A percentile compares a stretch with the other conserved stretches of the same genome.
phyloP scores from a whole-genome alignment of 2,888 invertebrate genomes.

The Apamea crenata region DNA sequence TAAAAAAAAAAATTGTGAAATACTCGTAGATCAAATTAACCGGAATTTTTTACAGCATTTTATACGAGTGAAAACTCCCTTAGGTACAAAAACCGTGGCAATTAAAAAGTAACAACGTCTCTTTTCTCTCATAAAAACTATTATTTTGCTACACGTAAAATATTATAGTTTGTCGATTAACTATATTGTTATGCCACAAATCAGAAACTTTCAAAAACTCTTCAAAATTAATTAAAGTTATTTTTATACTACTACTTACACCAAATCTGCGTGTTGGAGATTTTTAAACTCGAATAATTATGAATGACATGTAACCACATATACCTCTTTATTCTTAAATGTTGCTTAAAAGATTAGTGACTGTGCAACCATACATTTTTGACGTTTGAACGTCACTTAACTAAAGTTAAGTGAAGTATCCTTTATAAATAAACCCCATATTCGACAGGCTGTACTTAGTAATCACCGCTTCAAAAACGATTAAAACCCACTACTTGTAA shows the following conservation, averaged over 20 bases:
- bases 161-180: not conserved
- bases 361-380: too few relatives aligned
- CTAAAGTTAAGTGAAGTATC: too few relatives aligned
- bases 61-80: not conserved
- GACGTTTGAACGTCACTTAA: too few relatives aligned
- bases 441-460: not conserved
- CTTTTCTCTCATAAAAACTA: slow-evolving; percentile 11
- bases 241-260: not conserved
- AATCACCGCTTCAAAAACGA: not conserved
- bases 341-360: too few relatives aligned
- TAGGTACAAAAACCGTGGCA: not conserved
- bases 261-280: not conserved
- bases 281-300: not conserved
- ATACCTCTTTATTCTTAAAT: too few relatives aligned
- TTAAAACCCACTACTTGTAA: slow-evolving; percentile 30
- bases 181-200: not conserved
- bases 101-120: not conserved
- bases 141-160: not conserved
- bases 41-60: not conserved
- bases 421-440: too few relatives aligned
- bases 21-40: not conserved
- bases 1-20: too few relatives aligned
- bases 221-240: not conserved
- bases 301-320: too few relatives aligned
- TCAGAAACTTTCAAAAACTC: not conserved